Conservation (phyloP, 1,140 invertebrate species). For the Drosophila elegans region DNA sequence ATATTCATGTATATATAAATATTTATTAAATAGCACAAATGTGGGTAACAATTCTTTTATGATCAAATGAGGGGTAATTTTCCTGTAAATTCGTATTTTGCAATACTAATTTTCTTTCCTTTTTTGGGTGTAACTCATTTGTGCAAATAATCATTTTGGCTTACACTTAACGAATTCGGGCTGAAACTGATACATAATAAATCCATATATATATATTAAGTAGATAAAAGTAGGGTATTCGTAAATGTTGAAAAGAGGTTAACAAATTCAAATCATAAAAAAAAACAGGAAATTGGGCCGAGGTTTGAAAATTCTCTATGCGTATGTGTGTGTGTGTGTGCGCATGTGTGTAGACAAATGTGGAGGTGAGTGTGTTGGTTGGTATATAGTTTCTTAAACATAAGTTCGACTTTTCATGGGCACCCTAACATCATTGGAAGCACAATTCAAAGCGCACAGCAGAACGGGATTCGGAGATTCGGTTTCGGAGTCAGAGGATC, state of each 20-base stretch:
- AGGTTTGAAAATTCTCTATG: constrained; percentile 73
- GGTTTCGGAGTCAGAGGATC: constrained; percentile 57
- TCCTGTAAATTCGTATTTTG: constrained; percentile 9
- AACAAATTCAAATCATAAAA: constrained; percentile 62
- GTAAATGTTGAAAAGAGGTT: constrained; percentile 37
- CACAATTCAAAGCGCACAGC: constrained; percentile 79
- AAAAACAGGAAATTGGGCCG: constrained; percentile 84
- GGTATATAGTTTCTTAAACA: constrained; percentile 37
- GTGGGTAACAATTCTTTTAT: constrained; percentile 41
- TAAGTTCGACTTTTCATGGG: constrained; percentile 47
- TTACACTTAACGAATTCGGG: constrained; percentile 37
- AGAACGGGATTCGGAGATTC: constrained; percentile 33
- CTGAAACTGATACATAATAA: constrained; percentile 65
- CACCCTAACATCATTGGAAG: constrained; percentile 78
- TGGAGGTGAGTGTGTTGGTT: constrained; percentile 39
- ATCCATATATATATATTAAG: constrained; percentile 33
- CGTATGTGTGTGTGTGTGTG: constrained; percentile 27
- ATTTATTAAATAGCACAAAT: constrained; percentile 59
- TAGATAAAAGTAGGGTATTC: constrained; percentile 47
- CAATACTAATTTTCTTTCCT: constrained; percentile 15
- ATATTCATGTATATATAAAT: constrained; percentile 35
- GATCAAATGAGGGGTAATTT: constrained; percentile 38
- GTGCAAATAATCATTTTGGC: constrained; percentile 57
- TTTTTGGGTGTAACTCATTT: constrained; percentile 82
- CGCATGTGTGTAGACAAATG: constrained; percentile 49